A percentile compares a stretch with the other conserved stretches of the same genome.
These are phyloP conservation scores for Cephus rjabovi DNA, from an alignment of 2,888 invertebrate genomes.

Conservation along the genomic window DNA sequence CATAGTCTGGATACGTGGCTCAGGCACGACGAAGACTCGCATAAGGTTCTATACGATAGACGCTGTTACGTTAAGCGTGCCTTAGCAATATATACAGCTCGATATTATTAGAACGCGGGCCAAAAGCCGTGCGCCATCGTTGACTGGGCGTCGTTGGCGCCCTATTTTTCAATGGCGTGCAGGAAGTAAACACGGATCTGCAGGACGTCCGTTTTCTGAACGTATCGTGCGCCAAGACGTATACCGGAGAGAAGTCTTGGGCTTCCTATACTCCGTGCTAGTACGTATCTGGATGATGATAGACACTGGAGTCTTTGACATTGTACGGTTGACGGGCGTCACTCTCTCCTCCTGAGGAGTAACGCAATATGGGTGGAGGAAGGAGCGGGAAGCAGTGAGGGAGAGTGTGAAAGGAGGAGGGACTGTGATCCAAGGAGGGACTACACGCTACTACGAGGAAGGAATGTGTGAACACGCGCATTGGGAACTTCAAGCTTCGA, in stretches of 20 bases:
- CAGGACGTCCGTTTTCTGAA: background rate
- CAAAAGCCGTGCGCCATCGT: background rate
- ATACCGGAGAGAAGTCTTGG: background rate
- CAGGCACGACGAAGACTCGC: background rate
- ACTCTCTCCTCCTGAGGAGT: background rate
- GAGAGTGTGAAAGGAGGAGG: background rate
- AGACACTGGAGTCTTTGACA: background rate
- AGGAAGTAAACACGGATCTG: background rate
- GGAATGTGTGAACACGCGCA: slow-evolving; percentile 28
- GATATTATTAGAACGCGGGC: background rate
- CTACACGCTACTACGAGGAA: background rate
- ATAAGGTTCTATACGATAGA: background rate
- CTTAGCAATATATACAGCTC: background rate
- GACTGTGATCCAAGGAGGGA: background rate
- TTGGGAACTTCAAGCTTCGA: slow-evolving; percentile 17
- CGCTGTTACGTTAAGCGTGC: background rate
- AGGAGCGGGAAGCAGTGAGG: background rate
- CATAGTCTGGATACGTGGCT: background rate
- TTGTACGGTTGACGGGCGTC: background rate
- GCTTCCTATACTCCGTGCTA: background rate
- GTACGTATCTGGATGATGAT: background rate
- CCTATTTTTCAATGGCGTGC: background rate
- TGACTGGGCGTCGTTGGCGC: background rate
- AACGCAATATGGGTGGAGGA: background rate
- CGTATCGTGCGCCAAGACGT: background rate